Evolutionary conservation across 2,888 invertebrate species (phyloP).

Genomic region (Meteorus colon): DNA sequence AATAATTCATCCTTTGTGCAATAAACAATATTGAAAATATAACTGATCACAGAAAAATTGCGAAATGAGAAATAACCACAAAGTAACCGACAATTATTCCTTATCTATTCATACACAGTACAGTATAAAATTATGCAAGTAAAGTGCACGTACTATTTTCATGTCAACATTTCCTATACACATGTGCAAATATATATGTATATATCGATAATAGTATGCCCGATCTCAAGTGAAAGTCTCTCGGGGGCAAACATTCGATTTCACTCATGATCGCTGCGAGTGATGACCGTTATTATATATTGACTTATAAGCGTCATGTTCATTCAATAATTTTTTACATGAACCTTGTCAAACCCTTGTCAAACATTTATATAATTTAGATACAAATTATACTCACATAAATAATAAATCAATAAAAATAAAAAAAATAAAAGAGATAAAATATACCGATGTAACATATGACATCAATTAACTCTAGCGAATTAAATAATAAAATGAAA

Average conservation of each 20-base stretch:
- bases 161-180: constrained; percentile 23
- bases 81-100: not conserved
- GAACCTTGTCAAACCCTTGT: not conserved
- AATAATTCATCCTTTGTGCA: too few relatives aligned
- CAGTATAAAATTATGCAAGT: constrained; percentile 3
- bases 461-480: not conserved
- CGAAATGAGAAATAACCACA: too few relatives aligned
- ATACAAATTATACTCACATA: too few relatives aligned
- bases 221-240: constrained; percentile 40
- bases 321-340: constrained; percentile 12
- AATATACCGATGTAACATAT: not conserved
- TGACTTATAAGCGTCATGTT: not conserved
- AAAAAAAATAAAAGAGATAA: not conserved
- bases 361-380: not conserved
- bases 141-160: not conserved
- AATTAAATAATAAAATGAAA: not conserved
- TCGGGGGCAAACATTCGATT: constrained; percentile 33
- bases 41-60: too few relatives aligned
- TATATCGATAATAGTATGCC: constrained; percentile 16
- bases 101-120: not conserved
- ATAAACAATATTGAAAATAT: too few relatives aligned
- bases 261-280: constrained; percentile 40
- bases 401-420: too few relatives aligned
- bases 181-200: constrained; percentile 1
- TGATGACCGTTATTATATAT: constrained; percentile 28